These are phyloP conservation scores for Synanthedon tipuliformis DNA, from an alignment of 2,888 invertebrate genomes.

Conservation along the genomic window DNA sequence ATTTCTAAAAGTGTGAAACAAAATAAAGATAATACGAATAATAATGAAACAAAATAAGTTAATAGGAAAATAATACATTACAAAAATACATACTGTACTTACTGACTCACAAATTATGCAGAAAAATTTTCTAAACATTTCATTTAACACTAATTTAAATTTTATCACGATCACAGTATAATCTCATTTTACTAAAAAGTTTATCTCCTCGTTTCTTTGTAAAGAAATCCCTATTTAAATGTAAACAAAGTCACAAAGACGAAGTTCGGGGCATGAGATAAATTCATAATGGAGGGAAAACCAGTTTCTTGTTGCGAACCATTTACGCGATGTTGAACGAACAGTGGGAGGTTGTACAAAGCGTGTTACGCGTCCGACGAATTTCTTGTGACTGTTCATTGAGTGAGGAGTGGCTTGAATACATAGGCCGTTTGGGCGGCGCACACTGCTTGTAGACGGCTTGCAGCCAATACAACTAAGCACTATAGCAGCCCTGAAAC, in stretches of 20 bases:
- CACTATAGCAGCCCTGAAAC: too few species aligned
- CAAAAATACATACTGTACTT: neutral
- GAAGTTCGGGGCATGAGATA: slow-evolving; percentile 22
- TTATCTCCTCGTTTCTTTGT: slow-evolving; percentile 17
- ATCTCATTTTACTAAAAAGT: slow-evolving; percentile 15
- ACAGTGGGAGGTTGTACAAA: slow-evolving; percentile 4
- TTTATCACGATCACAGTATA: slow-evolving; percentile 21
- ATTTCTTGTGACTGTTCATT: slow-evolving; percentile 33
- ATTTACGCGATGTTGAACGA: slow-evolving; percentile 24
- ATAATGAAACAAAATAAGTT: too few species aligned
- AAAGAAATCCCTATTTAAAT: slow-evolving; percentile 17
- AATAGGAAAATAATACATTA: too few species aligned
- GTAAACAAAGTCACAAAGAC: slow-evolving; percentile 16
- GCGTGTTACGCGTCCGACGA: slow-evolving; percentile 36
- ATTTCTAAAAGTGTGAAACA: too few species aligned
- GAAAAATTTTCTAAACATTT: slow-evolving; percentile 9
- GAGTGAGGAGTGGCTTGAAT: neutral
- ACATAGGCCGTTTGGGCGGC: neutral
- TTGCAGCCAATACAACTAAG: too few species aligned
- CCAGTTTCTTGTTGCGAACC: slow-evolving; percentile 24
- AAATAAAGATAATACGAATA: too few species aligned
- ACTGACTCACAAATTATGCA: slow-evolving; percentile 2
- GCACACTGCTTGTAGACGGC: too few species aligned
- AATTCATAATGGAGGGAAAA: slow-evolving; percentile 25
- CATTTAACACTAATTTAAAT: slow-evolving; percentile 17